A percentile compares a stretch with the other conserved stretches of the same genome.
These are phyloP conservation scores for Macropus fuliginosus DNA, from an alignment of 2,797 vertebrate species.

Conservation along the genomic window DNA sequence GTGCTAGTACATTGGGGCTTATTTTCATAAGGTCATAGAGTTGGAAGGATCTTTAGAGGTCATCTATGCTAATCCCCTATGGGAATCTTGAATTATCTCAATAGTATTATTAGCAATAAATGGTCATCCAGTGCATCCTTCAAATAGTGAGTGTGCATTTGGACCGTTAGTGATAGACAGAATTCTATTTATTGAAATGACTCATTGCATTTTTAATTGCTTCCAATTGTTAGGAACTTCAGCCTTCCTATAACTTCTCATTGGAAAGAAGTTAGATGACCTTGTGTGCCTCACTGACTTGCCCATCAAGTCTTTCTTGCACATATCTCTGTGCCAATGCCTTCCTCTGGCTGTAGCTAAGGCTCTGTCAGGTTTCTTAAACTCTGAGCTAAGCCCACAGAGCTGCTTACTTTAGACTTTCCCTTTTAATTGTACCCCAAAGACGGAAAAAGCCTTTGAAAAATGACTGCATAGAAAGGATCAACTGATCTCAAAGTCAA, in stretches of 20 bases:
- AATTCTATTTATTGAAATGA: background rate
- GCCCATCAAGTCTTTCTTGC: background rate
- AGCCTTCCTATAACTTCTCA: background rate
- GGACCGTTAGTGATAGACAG: background rate
- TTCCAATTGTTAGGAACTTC: background rate
- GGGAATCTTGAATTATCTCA: background rate
- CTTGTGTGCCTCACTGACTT: background rate
- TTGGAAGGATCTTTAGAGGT: background rate
- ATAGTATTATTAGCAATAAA: background rate
- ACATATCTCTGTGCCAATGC: background rate
- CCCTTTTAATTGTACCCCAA: background rate
- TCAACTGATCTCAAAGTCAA: constrained; percentile 19
- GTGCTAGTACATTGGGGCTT: background rate
- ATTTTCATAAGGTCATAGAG: background rate
- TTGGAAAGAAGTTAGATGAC: background rate
- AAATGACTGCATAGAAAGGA: background rate
- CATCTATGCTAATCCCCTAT: background rate
- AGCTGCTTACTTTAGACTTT: background rate
- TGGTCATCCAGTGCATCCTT: background rate
- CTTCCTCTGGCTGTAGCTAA: background rate
- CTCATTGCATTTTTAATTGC: background rate
- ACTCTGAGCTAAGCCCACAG: background rate
- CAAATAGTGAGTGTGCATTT: background rate
- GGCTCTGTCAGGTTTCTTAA: background rate
- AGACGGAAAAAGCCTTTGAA: constrained; percentile 21